Base-by-base conservation (phyloP, 1,140 invertebrate genomes). In the Rhyzopertha dominica region DNA sequence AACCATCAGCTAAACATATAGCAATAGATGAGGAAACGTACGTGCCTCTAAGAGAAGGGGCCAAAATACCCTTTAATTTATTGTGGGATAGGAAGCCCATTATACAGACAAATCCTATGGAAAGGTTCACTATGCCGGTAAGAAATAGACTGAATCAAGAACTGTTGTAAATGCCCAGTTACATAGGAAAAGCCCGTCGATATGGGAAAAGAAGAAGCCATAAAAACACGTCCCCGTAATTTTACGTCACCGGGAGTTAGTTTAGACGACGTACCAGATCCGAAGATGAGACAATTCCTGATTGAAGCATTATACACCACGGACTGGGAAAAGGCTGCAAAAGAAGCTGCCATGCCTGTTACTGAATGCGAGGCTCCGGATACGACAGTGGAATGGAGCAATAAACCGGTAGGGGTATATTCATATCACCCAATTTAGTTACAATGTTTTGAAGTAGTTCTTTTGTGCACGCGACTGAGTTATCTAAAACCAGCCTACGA, bases 221-320 rank as follows among this genome's bases (percentile, higher is more conserved):
- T 61, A 12, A 68, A 62, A 43, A 70, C 61, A 1, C 59, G 73
- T 0, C 72, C 73, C 4, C 62, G 73, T 4, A 48, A 67, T 9
- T 66, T 69, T 22, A 68, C 74, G 61, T 63, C 67, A 0, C 72
- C 72, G 1, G 69, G 67, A 3, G 60, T 75, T 9, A 68, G 68
- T 49, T 60, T 75, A 44, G 73, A 76, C 31, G 67, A 76, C 35
- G 56, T 74, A 2, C 53, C 54, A 2, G 66, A 74, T 49, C 46
- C 55, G 34, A 43, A 66, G 24, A 62, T 65, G 10, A 51, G 66
- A 35, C 41, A 64, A 7, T 4, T 59, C 5, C 18, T 66, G 5
- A 46, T 49, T 18, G 30, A 58, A 1, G 49, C 54, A 32, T 52
- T 55, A 39, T 66, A 66, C 35, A 62, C 50, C 12, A 56, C 61